Base-by-base conservation (phyloP, 2,888 invertebrate species). In the Podotricha telesiphe region DNA sequence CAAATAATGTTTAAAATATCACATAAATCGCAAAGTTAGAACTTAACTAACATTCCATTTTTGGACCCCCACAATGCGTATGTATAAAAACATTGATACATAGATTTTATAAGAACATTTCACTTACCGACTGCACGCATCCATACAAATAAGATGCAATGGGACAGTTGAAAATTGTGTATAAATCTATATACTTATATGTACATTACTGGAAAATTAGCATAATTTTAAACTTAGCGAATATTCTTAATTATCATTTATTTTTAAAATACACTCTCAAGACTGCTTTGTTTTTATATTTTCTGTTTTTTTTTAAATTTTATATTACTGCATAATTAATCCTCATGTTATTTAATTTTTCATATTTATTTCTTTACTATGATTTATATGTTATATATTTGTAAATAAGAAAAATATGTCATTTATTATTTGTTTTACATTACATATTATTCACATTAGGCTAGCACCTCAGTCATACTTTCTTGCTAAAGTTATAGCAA, bases 91-190 rank as follows among this genome's bases (percentile, higher is more conserved):
- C 20, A 59, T 67, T 13, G 17, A 64, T 42, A 61, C 53, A 64
- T 42, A 22, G 20, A 53, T 64, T 64, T 51, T 5, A 48, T 34
- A 48, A 62, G 37, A 17, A 13, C 62, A 74, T 71, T 70, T 69
- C 65, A 75, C 77, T 77, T 77, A 77, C 77, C 77, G 77, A 77
- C 77, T 77, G 75, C 65, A 73, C 53, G 68, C 66, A 53, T 76
- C 77, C 77, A 74, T 73, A 69, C 73, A 74, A 68, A 72, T 68
- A 71, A 73, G 76, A 75, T 75, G 76, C 75, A 75, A 72, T 55
- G 65, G 64, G 73, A 72, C 72, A 73, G 70, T 70, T 68, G 65
- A 70, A 72, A 70, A 70, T 63, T 61, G 65, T 58, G 58, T 70
- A 68, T 64, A 63, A 69, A 53, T 34, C 51, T 69, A 69, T 48